Base-by-base conservation (phyloP, 2,888 invertebrate genomes). In the Bellardia pandia region DNA sequence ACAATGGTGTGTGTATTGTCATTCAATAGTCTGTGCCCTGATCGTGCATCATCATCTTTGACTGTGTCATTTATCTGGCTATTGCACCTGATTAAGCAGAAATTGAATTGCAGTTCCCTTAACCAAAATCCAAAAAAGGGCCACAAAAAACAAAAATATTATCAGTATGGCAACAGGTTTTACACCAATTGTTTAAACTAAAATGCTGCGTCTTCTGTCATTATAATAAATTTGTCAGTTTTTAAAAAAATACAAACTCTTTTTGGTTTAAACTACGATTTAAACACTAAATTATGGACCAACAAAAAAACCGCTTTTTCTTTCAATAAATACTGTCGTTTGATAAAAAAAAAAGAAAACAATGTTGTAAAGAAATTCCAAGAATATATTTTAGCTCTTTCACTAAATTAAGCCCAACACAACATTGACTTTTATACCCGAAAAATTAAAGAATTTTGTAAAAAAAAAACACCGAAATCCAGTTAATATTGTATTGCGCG, bases 321-420 rank as follows among this genome's bases (percentile, higher is more conserved):
- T 53, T 71, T 71, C n/a, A 53, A 37, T 51, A 53, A 51, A 37
- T n/a, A 69, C 33, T 40, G 30, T 23, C 30, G 11, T 23, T 30
- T 40, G 23, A 40, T 16, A 2, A n/a, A 11, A 5, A 69, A 69
- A 33, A 33, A 71, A 9, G 7, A 66, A 14, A n/a, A 53, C 58
- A 6, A 9, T 69, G 33, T 33, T 3, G 37, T 23, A 14, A 8
- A 72, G 40, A 78, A 78, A 58, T 85, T 79, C 85, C 60, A 69
- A 62, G 78, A 85, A 85, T 75, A 33, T 60, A 42, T 85, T 79
- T 82, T 62, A 79, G 69, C 30, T 62, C 74, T 79, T 85, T 85
- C 74, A 85, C 53, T 68, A 85, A 85, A 79, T 69, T 79, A 62
- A 68, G 60, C 14, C 45, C 66, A 78, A 62, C 45, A 40, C 9